These are phyloP conservation scores for Rynchops niger DNA, from an alignment of 2,113 vertebrate genomes.

Conservation along the genomic window DNA sequence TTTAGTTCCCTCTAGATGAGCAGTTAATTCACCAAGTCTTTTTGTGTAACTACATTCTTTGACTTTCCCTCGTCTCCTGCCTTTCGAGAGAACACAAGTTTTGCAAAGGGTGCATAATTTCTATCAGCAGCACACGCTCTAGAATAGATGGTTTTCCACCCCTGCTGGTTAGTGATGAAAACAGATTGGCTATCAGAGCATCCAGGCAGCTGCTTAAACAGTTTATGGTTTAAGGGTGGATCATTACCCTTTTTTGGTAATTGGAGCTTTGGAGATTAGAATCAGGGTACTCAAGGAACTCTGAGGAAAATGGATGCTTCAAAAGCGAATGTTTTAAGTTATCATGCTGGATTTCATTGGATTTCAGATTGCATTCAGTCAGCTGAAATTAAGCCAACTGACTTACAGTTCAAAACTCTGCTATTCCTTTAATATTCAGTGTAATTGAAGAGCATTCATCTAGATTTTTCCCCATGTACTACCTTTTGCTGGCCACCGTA, in stretches of 20 bases:
- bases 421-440: not conserved
- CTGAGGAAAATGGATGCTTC: not conserved
- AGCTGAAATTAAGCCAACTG: not conserved
- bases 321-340: not conserved
- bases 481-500: not conserved
- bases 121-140: fast-evolving
- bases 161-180: not conserved
- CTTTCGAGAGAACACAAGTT: not conserved
- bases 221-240: not conserved
- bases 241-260: not conserved
- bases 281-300: not conserved
- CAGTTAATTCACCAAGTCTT: not conserved
- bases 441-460: not conserved
- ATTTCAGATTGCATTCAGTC: not conserved
- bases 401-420: not conserved
- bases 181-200: not conserved
- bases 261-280: not conserved
- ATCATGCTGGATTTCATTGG: not conserved
- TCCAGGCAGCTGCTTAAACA: not conserved
- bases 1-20: not conserved
- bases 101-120: not conserved
- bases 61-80: not conserved
- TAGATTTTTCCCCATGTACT: not conserved
- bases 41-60: not conserved
- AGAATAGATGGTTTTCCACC: not conserved